These are phyloP conservation scores for Hemistola chrysoprasaria DNA, from an alignment of 2,888 invertebrate genomes.

Conservation along the genomic window DNA sequence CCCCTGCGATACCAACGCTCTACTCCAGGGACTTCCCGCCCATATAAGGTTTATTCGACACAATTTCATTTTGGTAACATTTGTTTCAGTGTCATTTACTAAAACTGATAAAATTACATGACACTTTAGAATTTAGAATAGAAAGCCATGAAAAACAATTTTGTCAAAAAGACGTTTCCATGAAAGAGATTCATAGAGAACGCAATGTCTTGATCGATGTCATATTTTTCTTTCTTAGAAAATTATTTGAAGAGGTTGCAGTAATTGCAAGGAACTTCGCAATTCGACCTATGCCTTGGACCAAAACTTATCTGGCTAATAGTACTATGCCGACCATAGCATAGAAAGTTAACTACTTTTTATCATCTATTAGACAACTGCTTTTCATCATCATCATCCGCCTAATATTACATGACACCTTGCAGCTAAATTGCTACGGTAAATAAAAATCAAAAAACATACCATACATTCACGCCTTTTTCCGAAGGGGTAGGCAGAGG, in stretches of 20 bases:
- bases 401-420: too few relatives aligned
- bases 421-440: too few relatives aligned
- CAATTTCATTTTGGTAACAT: conserved; percentile 58
- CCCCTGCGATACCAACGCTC: conserved; percentile 3
- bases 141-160: conserved; percentile 26
- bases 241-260: not conserved
- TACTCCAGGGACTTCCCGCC: conserved; percentile 29
- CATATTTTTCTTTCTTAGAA: conserved; percentile 1
- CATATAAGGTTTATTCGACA: conserved; percentile 55
- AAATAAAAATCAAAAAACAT: too few relatives aligned
- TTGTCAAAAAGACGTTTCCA: conserved; percentile 19
- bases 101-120: conserved; percentile 36
- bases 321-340: too few relatives aligned
- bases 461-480: too few relatives aligned
- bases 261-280: too few relatives aligned
- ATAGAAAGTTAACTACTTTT: too few relatives aligned
- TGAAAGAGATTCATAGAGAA: conserved; percentile 41
- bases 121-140: conserved; percentile 50
- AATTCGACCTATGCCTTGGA: too few relatives aligned
- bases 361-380: too few relatives aligned
- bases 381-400: too few relatives aligned
- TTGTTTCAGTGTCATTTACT: conserved; percentile 13
- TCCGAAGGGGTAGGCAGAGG: too few relatives aligned
- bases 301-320: too few relatives aligned
- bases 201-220: conserved; percentile 11